Percentiles rank a stretch among this genome's conserved stretches.
Conservation (phyloP, 1,140 invertebrate genomes). For the Sycobia sp. region DNA sequence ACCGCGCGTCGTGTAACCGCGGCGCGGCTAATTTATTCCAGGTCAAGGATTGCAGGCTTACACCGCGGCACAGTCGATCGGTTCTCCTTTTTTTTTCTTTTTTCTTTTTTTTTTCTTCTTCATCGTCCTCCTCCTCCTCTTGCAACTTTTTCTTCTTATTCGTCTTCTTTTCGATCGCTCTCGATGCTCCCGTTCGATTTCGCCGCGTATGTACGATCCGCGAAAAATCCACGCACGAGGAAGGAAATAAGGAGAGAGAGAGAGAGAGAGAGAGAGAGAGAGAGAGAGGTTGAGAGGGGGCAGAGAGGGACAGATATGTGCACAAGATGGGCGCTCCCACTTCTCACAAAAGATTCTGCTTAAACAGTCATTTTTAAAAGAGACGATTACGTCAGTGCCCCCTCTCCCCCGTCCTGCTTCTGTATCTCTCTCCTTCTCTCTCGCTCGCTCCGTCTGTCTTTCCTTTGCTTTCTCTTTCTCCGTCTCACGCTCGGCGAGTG, state of each 20-base stretch:
- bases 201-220: background rate
- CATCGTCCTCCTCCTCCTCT: background rate
- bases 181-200: background rate
- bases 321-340: background rate
- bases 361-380: conserved; percentile 20
- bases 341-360: background rate
- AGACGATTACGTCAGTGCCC: conserved; percentile 28
- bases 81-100: conserved; percentile 1
- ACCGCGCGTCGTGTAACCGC: too few relatives aligned
- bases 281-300: too few relatives aligned
- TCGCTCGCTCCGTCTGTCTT: too few relatives aligned
- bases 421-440: background rate
- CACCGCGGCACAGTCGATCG: too few relatives aligned
- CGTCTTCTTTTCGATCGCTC: too few relatives aligned
- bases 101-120: background rate
- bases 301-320: background rate
- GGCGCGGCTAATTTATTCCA: conserved; percentile 22
- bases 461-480: too few relatives aligned
- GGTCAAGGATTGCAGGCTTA: conserved; percentile 19
- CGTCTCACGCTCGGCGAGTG: too few relatives aligned
- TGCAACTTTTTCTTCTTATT: too few relatives aligned
- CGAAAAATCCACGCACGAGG: background rate
- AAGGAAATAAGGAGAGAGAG: background rate
- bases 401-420: background rate
- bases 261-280: conserved; percentile 1